Evolutionary conservation across 2,113 vertebrate genomes (phyloP), one percentile per base, ranked within the genome.

Genomic region (Thryonomys swinderianus): DNA sequence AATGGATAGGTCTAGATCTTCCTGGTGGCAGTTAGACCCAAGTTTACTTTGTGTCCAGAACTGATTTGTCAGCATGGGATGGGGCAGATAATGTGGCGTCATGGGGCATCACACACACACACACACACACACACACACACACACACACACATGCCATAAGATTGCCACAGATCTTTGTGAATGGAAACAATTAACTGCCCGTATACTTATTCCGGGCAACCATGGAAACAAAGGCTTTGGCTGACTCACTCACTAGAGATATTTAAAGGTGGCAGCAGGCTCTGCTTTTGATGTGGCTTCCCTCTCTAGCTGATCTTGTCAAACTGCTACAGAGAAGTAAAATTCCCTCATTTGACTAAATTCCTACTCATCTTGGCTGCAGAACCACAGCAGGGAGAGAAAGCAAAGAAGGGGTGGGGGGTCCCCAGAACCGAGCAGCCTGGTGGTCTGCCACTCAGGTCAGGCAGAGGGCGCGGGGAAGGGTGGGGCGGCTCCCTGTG

Each of bases 221-320:
- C 59, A 25, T 69, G 94, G 96, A 95, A 96, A 93, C 20, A 1
- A 17, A 57, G 81, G 34, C 55, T 34, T 53, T 17, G 23, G 53
- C 86, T 94, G 90, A 95, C 94, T 96, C 85, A 74, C 48, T 23
- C 0, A 0, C 0, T 34, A 3, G 21, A 42, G 82, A 71, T 5
- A 18, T 85, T n/a, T 32, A 23, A 51, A 34, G 81, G 67, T 40
- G 78, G 61, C 45, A 69, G 64, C 79, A 27, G 57, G 51, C 42
- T 74, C 42, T 42, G 66, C 48, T 74, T 95, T 69, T 97, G 96
- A 96, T 95, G 88, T 91, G 96, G 93, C 85, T 95, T 95, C 32
- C 5, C 67, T 40, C 82, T 95, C 40, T 40, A 42, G 55, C 14
- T 90, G 16, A 40, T 64, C 95, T 83, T 85, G 73, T 55, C 85